Base-by-base conservation (phyloP, 2,113 vertebrate species). In the Cebus imitator region DNA sequence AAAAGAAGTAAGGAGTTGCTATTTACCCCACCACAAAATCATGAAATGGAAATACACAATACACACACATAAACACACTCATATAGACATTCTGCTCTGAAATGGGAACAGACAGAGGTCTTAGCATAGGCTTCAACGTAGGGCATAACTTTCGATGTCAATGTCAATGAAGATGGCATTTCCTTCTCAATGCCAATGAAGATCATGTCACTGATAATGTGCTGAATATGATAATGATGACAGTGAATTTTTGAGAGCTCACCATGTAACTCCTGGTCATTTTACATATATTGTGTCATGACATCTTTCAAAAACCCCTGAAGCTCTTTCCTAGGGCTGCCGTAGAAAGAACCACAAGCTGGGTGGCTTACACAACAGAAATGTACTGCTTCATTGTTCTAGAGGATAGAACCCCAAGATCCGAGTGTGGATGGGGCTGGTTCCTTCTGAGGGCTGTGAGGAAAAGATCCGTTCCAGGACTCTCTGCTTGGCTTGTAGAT, bases 231-330 rank as follows among this genome's bases (percentile, higher is more conserved):
- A 3, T 0, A 5, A 40, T 13, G 45, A 18, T 4, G 30, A 35
- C 0, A 3, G 4, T 8, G 2, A 3, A 1, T 2, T 68, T 68
- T 1, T 12, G 21, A 75, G 25, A 18, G 9, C 27, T 43, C 17
- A 2, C 45, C 25, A 30, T 45, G 16, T 20, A 20, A 6, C 18
- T 13, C 14, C 3, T 27, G 7, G 16, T 1, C 25, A 21, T 4
- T 6, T 7, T 10, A 6, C 1, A 2, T 2, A 4, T 0, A 11
- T 25, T 13, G 18, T 16, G 81, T 35, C 40, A 8, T 25, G 37
- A 10, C 64, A 14, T 25, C 30, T 23, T 43, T 10, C n/a, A 30
- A 9, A 75, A 85, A 68, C 8, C 1, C 32, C 12, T 1, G 43
- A 52, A 6, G 25, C 43, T 58, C 2, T 40, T 12, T 48, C n/a